Percentiles rank a stretch among this genome's conserved stretches.
These are phyloP conservation scores for Julus scanicus DNA, from an alignment of 2,888 invertebrate species.

Conservation along the genomic window DNA sequence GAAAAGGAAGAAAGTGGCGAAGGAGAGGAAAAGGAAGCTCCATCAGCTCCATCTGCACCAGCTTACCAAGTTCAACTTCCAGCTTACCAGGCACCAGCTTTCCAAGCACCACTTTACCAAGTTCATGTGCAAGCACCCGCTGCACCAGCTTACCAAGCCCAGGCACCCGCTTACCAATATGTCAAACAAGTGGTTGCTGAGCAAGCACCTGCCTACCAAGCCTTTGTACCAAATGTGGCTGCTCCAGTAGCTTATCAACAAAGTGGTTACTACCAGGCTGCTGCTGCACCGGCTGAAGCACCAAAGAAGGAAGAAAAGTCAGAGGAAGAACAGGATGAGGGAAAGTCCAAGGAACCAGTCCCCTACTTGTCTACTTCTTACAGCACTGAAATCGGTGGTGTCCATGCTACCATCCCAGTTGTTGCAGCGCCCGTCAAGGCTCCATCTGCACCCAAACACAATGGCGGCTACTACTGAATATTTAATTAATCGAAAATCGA, in stretches of 20 bases:
- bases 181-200: neutral
- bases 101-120: neutral
- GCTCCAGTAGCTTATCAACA: slow-evolving; percentile 41
- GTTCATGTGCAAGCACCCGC: slow-evolving; percentile 44
- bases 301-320: neutral
- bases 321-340: neutral
- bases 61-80: slow-evolving; percentile 8
- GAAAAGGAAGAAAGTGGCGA: slow-evolving; percentile 29
- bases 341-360: neutral
- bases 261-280: neutral
- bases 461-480: neutral
- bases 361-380: slow-evolving; percentile 10
- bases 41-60: slow-evolving; percentile 24
- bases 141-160: neutral
- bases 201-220: slow-evolving; percentile 47
- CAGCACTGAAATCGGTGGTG: slow-evolving; percentile 36
- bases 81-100: neutral
- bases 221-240: neutral
- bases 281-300: neutral
- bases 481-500: neutral
- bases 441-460: slow-evolving; percentile 8
- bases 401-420: neutral
- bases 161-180: neutral
- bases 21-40: slow-evolving; percentile 10
- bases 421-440: neutral